Evolutionary conservation across 2,113 vertebrate species (phyloP), one percentile per base, ranked within the genome.

Genomic region (Nibea albiflora): DNA sequence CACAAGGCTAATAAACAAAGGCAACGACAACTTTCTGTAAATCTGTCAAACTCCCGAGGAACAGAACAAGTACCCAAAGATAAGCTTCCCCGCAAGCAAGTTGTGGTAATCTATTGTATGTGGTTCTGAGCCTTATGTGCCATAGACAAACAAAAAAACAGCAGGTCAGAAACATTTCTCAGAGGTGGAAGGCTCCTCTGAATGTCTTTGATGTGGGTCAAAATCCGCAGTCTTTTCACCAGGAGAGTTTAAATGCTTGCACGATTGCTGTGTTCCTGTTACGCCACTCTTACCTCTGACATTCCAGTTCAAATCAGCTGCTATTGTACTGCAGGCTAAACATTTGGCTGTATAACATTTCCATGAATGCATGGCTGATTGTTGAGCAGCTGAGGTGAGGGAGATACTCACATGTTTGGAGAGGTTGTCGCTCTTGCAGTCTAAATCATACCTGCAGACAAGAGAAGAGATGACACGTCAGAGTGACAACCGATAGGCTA

Each of bases 351-450:
- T 46, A 22, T 80, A 22, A 76, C 58, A 62, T 22, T 26, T 20
- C 69, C 69, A 50, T 88, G 53, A 88, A 86, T 86, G 80, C 56
- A n/a, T 12, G 62, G n/a, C 54, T 90, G 85, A 89, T 86, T 83
- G 62, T 53, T 57, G 44, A 73, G 61, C 53, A 69, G 80, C 60
- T 49, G 79, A 73, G 69, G 67, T 75, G 63, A 85, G 82, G 60
- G 75, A 73, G 65, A 68, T 88, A 97, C 98, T 98, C 95, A 99
- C 98, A 83, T 99, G 98, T 92, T 99, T 98, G 31, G 98, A 98
- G 63, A 99, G 95, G 89, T 99, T 98, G 85, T 97, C 96, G 58
- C 98, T 99, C 94, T 99, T 99, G 35, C 97, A 98, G 93, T 99
- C 98, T 73, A 99, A 95, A 87, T 99, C 98, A 17, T 98, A 99